A percentile compares a stretch with the other conserved stretches of the same genome.
Conservation (phyloP, 2,888 invertebrate genomes). For the Aradus depressus region DNA sequence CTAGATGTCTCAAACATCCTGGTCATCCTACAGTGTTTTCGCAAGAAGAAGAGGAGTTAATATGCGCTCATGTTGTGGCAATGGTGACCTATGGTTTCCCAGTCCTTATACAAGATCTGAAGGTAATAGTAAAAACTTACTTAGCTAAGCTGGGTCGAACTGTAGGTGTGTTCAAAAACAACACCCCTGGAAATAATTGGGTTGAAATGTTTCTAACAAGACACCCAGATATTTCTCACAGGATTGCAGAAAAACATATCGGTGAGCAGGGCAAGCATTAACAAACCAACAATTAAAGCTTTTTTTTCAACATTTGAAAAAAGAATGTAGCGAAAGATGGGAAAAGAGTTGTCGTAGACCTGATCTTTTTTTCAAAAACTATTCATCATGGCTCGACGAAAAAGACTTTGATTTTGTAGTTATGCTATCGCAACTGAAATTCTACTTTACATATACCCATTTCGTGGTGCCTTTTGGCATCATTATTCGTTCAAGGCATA, state of each 20-base stretch:
- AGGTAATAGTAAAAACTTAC: constrained; percentile 9
- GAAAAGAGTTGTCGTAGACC: too few relatives aligned
- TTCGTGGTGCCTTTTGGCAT: too few relatives aligned
- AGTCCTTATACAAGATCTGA: constrained; percentile 5
- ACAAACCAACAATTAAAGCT: constrained; percentile 23
- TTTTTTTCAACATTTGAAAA: too few relatives aligned
- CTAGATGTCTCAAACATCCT: too few relatives aligned
- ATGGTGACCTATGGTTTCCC: constrained; percentile 13
- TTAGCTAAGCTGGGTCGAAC: constrained; percentile 6
- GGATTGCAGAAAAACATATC: constrained; percentile 28
- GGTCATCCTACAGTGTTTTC: constrained; percentile 12
- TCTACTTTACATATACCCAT: too few relatives aligned
- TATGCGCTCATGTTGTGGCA: constrained; percentile 3
- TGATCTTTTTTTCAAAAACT: too few relatives aligned
- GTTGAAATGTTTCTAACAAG: constrained; percentile 25
- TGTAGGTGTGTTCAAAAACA: constrained; percentile 21
- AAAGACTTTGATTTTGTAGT: too few relatives aligned
- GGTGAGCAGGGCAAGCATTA: constrained; percentile 25
- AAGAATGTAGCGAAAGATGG: too few relatives aligned
- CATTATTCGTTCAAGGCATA: too few relatives aligned
- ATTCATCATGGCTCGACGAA: too few relatives aligned
- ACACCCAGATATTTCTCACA: constrained; percentile 18
- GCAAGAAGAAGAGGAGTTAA: constrained; percentile 10
- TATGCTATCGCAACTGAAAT: too few relatives aligned
- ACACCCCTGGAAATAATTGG: constrained; percentile 31